Base-by-base conservation (phyloP, 1,140 invertebrate species). In the roundworm (Caenorhabditis elegans) region DNA sequence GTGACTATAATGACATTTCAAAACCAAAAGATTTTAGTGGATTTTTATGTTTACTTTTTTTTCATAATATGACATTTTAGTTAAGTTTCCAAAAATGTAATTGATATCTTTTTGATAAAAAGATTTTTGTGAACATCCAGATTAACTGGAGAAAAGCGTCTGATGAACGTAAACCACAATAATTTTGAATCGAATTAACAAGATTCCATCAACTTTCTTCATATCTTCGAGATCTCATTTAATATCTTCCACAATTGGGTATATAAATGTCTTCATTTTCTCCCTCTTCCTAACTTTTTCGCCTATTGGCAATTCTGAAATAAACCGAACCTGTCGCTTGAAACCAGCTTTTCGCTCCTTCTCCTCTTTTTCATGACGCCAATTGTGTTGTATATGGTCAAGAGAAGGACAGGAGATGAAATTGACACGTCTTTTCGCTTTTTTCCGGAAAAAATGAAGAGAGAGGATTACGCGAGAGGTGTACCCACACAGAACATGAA, bases 301-400 rank as follows among this genome's bases (percentile, higher is more conserved):
- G 31, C 60, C 34, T 70, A 70, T 70, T 70, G 60, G 60, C 60
- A 70, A 70, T 70, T 70, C 60, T 43, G 39, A 70, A 70, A 70
- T 70, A 34, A 70, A 70, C 60, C 60, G 60, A 70, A 70, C 60
- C 60, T 70, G 60, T 70, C 34, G 34, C 60, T 70, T 36, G 60
- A 70, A 70, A 70, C 60, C 60, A 70, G 60, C 60, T 70, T 70
- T 13, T 24, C 10, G 3, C 49, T 22, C 13, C 49, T 53, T 36
- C 55, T 36, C 19, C 28, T 43, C 26, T 70, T 39, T 19, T 39
- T 70, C 60, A 19, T 39, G 60, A 70, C 31, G 60, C n/a, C 60
- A 70, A 70, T 70, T 70, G 53, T 34, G 31, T 60, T 60, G 60
- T 70, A 70, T 70, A 70, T 70, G 60, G 60, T 70, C 60, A 70